Conservation (phyloP, 2,797 vertebrate genomes). For the Etheostoma nigrum region DNA sequence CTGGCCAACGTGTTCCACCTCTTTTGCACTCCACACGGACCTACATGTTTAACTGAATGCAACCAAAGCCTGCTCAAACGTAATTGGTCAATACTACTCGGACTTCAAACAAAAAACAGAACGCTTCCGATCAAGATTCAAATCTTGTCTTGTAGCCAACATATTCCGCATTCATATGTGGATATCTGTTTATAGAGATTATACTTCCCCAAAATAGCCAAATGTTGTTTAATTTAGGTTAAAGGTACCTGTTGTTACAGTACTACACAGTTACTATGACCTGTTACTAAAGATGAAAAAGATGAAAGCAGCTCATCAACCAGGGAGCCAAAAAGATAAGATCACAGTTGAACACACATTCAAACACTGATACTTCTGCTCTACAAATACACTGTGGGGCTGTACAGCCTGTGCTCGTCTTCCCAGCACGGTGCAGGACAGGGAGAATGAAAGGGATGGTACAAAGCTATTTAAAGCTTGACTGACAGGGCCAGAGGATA, state of each 20-base stretch:
- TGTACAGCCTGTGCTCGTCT: constrained; percentile 39
- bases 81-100: no score
- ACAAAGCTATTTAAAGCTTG: constrained; percentile 61
- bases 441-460: constrained; percentile 25
- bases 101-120: no score
- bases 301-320: constrained; percentile 18
- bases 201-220: background rate
- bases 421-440: constrained; percentile 40
- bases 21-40: no score
- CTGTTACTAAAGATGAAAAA: constrained; percentile 15
- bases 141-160: no score
- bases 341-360: constrained; percentile 38
- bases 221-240: background rate
- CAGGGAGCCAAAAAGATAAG: constrained; percentile 23
- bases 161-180: no score
- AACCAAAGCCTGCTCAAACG: no score
- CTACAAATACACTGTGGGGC: constrained; percentile 29
- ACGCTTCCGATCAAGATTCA: no score
- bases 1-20: no score
- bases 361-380: constrained; percentile 28
- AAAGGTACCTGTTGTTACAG: background rate
- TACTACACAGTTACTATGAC: background rate
- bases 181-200: no score
- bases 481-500: constrained; percentile 57
- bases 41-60: no score